A percentile compares a stretch with the other conserved stretches of the same genome.
Conservation (phyloP, 2,113 vertebrate genomes). For the Romanogobio albipinnatus region DNA sequence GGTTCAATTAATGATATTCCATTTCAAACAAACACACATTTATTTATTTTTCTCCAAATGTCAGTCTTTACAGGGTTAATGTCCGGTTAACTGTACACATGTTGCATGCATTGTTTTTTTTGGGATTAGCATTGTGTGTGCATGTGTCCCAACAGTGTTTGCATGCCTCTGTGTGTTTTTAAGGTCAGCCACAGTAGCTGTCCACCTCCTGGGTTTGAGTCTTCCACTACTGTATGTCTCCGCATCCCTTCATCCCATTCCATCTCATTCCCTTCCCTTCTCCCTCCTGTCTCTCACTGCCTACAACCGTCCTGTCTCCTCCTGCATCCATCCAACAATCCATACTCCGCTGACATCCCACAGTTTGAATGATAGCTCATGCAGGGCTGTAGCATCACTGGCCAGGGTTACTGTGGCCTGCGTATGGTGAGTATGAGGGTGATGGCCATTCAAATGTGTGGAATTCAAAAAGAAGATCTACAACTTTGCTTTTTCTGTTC, state of each 20-base stretch:
- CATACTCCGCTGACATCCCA: conserved; percentile 40
- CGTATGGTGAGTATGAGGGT: conserved; percentile 43
- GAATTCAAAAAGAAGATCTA: neutral
- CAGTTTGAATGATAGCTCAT: conserved; percentile 48
- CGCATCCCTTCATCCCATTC: conserved; percentile 52
- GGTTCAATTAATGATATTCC: too few species aligned
- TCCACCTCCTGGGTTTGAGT: conserved; percentile 51
- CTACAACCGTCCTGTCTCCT: conserved; percentile 50
- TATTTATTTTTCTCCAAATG: too few species aligned
- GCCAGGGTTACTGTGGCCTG: conserved; percentile 23
- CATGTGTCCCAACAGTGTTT: conserved; percentile 50
- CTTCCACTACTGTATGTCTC: conserved; percentile 46
- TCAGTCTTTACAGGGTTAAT: neutral
- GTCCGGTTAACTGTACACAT: neutral
- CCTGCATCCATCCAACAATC: conserved; percentile 49
- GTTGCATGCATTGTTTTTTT: neutral
- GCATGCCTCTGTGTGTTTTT: conserved; percentile 64
- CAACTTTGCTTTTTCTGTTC: neutral
- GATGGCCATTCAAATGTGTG: neutral
- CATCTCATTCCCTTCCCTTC: conserved; percentile 58
- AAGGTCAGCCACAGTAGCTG: conserved; percentile 75
- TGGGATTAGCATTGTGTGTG: conserved; percentile 1
- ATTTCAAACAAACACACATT: too few species aligned
- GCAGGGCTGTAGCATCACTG: conserved; percentile 37
- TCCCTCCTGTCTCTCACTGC: conserved; percentile 57